Evolutionary conservation across 2,888 invertebrate genomes (phyloP).

Genomic region (Caenorhabditis wallacei): DNA sequence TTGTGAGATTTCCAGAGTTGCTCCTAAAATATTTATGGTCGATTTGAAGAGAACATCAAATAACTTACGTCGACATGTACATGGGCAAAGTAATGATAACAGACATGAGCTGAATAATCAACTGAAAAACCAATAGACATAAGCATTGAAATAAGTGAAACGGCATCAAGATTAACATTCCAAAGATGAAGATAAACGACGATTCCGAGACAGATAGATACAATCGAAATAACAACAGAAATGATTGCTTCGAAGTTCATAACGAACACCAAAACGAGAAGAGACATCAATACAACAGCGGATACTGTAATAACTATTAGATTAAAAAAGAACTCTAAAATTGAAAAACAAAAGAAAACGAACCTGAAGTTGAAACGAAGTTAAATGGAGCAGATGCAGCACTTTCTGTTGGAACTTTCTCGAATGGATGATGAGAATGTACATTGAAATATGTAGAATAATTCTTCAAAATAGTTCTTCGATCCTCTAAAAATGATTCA

Average conservation of each 20-base stretch:
- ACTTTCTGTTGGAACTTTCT: conserved; percentile 80
- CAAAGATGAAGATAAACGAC: conserved; percentile 81
- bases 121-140: conserved; percentile 82
- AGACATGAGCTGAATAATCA: conserved; percentile 81
- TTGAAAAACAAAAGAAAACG: background rate
- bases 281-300: conserved; percentile 80
- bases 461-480: conserved; percentile 72
- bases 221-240: conserved; percentile 80
- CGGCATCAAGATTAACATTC: conserved; percentile 81
- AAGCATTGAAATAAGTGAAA: conserved; percentile 80
- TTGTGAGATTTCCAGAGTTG: conserved; percentile 57
- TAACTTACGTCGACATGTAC: conserved; percentile 57
- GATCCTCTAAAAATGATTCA: conserved; percentile 73
- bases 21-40: conserved; percentile 44
- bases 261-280: conserved; percentile 80
- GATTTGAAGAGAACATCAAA: background rate
- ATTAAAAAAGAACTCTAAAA: conserved; percentile 1
- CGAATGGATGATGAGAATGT: conserved; percentile 81
- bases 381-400: conserved; percentile 81
- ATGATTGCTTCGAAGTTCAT: conserved; percentile 80
- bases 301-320: too few species aligned
- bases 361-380: conserved; percentile 79
- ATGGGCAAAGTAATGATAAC: conserved; percentile 82
- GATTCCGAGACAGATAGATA: conserved; percentile 80
- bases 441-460: conserved; percentile 77